These are phyloP conservation scores for Amia ocellicauda DNA, from an alignment of 2,113 vertebrate species.

Conservation along the genomic window DNA sequence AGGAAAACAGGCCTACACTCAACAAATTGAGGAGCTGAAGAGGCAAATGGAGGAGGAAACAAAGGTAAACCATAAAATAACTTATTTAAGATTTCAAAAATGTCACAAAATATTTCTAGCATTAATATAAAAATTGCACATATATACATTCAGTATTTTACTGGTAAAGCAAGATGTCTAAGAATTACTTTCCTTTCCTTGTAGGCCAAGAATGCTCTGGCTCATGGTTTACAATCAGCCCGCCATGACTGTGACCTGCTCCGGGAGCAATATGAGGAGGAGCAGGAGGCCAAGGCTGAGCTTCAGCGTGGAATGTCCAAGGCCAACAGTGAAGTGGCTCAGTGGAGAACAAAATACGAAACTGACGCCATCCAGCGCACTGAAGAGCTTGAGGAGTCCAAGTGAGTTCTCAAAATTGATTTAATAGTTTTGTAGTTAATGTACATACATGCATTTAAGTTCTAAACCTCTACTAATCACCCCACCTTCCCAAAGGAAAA, in stretches of 20 bases:
- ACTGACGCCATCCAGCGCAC: slow-evolving; percentile 56
- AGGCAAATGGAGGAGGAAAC: slow-evolving; percentile 20
- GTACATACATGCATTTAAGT: too few relatives aligned
- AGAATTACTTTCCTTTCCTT: not conserved
- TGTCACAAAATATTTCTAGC: too few relatives aligned
- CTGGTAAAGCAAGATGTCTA: not conserved
- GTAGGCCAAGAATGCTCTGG: slow-evolving; percentile 57
- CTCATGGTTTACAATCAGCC: slow-evolving; percentile 51
- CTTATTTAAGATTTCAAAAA: too few relatives aligned
- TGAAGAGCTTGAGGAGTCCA: slow-evolving; percentile 57
- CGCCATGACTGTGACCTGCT: slow-evolving; percentile 58
- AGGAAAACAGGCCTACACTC: slow-evolving; percentile 18
- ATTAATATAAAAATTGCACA: too few relatives aligned
- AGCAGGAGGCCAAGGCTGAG: slow-evolving; percentile 52
- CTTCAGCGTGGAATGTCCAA: slow-evolving; percentile 56
- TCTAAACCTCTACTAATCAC: not conserved
- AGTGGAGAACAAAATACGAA: slow-evolving; percentile 62
- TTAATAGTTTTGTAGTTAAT: not conserved
- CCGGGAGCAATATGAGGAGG: slow-evolving; percentile 56
- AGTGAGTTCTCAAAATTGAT: slow-evolving; percentile 34
- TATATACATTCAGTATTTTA: not conserved
- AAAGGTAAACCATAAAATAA: slow-evolving; percentile 14
- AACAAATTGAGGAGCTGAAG: slow-evolving; percentile 21
- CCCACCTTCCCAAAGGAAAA: slow-evolving; percentile 15
- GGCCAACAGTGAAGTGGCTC: slow-evolving; percentile 56